Evolutionary conservation across 1,140 invertebrate genomes (phyloP).

Genomic region (Matsumurasca onukii): DNA sequence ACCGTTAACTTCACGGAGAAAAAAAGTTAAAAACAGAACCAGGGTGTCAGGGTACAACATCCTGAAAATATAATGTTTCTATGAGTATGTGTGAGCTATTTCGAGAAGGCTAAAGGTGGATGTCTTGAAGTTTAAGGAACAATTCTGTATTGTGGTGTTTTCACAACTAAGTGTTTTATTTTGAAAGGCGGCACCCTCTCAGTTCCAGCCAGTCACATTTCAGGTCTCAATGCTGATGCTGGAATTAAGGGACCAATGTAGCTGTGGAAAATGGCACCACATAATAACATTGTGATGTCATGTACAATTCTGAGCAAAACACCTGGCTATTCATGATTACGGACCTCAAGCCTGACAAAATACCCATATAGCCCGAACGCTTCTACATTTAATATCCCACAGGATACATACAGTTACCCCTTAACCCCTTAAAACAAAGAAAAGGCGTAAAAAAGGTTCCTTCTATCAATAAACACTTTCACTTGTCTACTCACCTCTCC

Average conservation of each 20-base stretch:
- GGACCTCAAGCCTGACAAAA: not conserved
- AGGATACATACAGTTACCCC: slow-evolving; percentile 56
- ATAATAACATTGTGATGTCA: not conserved
- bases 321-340: not conserved
- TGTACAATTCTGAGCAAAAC: not conserved
- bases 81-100: not conserved
- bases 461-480: slow-evolving; percentile 66
- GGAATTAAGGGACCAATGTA: not conserved
- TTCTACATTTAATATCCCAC: slow-evolving; percentile 44
- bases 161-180: not conserved
- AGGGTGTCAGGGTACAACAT: not conserved
- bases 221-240: not conserved
- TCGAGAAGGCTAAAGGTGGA: not conserved
- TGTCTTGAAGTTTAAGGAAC: not conserved
- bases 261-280: not conserved
- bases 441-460: slow-evolving; percentile 52
- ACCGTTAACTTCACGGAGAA: too few relatives aligned
- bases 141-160: not conserved
- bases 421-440: slow-evolving; percentile 56
- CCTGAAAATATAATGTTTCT: not conserved
- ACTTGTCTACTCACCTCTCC: slow-evolving; percentile 51
- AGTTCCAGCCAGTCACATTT: not conserved
- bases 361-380: not conserved
- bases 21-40: too few relatives aligned
- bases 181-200: not conserved